Evolutionary conservation across 92 coral and sea anemone genomes (phyloP).

Genomic region (Ricordea florida): DNA sequence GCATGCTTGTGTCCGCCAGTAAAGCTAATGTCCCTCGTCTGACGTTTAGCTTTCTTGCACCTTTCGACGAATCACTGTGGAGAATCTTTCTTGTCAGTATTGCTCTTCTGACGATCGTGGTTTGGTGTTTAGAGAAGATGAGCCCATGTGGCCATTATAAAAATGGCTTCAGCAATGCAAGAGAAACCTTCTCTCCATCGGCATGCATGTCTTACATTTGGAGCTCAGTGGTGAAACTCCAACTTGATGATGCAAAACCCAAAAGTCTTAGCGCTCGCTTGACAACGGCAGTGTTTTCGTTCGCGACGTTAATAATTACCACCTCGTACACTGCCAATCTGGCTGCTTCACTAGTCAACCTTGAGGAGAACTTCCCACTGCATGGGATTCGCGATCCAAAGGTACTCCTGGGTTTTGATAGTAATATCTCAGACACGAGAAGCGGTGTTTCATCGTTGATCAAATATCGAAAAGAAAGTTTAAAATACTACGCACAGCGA

Average conservation of each 20-base stretch:
- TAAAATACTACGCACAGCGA: too few species aligned
- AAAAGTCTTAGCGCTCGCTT: conserved; percentile 66
- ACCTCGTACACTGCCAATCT: conserved; percentile 75
- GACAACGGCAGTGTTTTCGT: conserved; percentile 67
- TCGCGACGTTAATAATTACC: conserved; percentile 53
- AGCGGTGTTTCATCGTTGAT: too few species aligned
- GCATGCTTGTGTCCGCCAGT: conserved; percentile 48
- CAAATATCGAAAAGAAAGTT: too few species aligned
- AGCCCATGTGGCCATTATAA: conserved; percentile 43
- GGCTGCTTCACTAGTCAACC: conserved; percentile 68
- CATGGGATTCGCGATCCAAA: conserved; percentile 59
- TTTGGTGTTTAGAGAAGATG: conserved; percentile 68
- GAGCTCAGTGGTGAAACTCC: conserved; percentile 73
- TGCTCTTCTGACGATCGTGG: conserved; percentile 25
- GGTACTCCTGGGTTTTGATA: too few species aligned
- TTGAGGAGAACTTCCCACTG: conserved; percentile 37
- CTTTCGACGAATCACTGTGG: conserved; percentile 61
- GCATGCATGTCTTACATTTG: conserved; percentile 78
- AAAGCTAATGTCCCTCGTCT: conserved; percentile 2
- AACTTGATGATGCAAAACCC: conserved; percentile 66
- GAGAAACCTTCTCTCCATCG: conserved; percentile 25
- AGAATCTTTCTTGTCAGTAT: conserved; percentile 34
- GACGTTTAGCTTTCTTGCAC: conserved; percentile 63
- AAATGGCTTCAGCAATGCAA: conserved; percentile 29
- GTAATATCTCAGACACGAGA: too few species aligned